Evolutionary conservation across 2,113 vertebrate genomes (phyloP), one percentile per base, ranked within the genome.

Genomic region (Archocentrus centrarchus): DNA sequence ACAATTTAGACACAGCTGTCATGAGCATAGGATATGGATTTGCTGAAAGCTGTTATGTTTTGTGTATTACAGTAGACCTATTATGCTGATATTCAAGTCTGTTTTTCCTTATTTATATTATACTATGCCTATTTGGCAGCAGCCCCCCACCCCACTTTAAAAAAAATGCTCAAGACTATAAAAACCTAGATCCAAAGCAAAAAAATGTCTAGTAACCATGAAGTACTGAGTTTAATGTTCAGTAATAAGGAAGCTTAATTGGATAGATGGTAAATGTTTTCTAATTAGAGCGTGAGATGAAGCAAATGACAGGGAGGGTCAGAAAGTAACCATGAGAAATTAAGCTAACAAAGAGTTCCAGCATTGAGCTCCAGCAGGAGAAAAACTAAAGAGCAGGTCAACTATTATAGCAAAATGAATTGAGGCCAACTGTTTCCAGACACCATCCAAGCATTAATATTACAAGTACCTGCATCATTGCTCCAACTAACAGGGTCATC

Each of bases 401-500:
- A 80, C 59, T 80, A 22, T n/a, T 55, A 11, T 75, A 44, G 20
- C 75, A 79, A 30, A 37, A 84, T 53, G 3, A 84, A 81, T 24
- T 18, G 22, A 73, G 44, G 32, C 81, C 85, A 86, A 61, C 68
- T 66, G 77, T 73, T 80, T 81, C 24, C 14, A 75, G 32, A 66
- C 20, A 41, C 55, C 39, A 32, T 20, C 55, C 8, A 37, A 59
- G 59, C 39, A n/a, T 58, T 70, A 53, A 27, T 75, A 15, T 35
- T 22, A 79, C 11, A 88, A 88, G 83, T 87, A 99, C 98, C 97
- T 99, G 98, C 96, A 98, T 97, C 86, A 93, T 93, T 15, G 97
- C 98, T 47, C 98, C 98, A 22, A 97, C 96, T 61, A 99, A 96
- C 41, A 99, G 90, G 0, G 97, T 98, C 73, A 98, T 95, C 90